phyloP scores from a whole-genome alignment of 2,888 invertebrate genomes.

The Oegoconia quadripuncta region DNA sequence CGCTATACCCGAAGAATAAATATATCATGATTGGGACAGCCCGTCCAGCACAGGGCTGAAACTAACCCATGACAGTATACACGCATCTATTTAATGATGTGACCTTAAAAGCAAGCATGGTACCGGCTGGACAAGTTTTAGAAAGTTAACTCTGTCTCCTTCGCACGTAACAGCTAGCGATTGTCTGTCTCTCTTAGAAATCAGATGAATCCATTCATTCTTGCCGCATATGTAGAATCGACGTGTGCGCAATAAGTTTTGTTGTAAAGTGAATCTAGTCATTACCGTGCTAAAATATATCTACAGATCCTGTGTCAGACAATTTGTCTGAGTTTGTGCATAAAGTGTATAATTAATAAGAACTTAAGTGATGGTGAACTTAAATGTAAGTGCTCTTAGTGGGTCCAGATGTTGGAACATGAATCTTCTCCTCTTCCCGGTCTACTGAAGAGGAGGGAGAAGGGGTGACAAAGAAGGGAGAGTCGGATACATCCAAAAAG shows the following conservation, averaged over 20 bases:
- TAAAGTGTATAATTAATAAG: too few species aligned
- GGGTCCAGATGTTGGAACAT: too few species aligned
- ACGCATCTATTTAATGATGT: slow-evolving; percentile 17
- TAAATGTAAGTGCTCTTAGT: too few species aligned
- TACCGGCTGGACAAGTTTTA: slow-evolving; percentile 51
- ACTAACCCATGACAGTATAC: background rate
- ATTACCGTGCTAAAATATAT: background rate
- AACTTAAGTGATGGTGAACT: too few species aligned
- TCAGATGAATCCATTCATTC: slow-evolving; percentile 32
- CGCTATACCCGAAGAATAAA: too few species aligned
- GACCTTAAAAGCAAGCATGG: slow-evolving; percentile 61
- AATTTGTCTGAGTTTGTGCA: too few species aligned
- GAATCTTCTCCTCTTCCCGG: too few species aligned
- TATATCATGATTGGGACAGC: too few species aligned
- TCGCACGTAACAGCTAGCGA: slow-evolving; percentile 24
- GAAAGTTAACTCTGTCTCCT: slow-evolving; percentile 54
- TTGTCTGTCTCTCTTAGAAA: slow-evolving; percentile 33
- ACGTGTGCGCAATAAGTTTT: slow-evolving; percentile 22
- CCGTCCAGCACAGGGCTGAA: too few species aligned
- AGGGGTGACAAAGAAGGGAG: too few species aligned
- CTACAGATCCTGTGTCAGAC: background rate
- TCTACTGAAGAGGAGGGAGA: too few species aligned
- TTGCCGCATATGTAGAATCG: slow-evolving; percentile 29
- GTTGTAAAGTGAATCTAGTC: background rate
- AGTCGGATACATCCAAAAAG: too few species aligned